A percentile compares a stretch with the other conserved stretches of the same genome.
Conservation (phyloP, 2,888 invertebrate genomes). For the Zonitis immaculata region DNA sequence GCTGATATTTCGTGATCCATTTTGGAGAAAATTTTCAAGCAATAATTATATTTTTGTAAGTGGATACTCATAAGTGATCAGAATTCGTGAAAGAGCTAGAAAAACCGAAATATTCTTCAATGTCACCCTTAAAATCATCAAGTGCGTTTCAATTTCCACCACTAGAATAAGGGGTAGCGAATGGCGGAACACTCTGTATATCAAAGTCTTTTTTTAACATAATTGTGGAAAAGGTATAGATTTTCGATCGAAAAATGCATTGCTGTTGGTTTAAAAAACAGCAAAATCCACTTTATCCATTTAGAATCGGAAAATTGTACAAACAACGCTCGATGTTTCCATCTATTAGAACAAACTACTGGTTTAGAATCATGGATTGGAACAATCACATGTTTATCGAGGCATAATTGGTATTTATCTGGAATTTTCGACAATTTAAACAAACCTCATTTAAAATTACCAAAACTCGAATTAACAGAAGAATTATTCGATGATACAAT, state of each 20-base stretch:
- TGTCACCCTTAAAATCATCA: too few relatives aligned
- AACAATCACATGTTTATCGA: constrained; percentile 62
- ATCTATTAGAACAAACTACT: constrained; percentile 13
- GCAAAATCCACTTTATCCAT: constrained; percentile 52
- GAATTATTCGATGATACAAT: background rate
- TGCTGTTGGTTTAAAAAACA: constrained; percentile 52
- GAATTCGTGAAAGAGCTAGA: too few relatives aligned
- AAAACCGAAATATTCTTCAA: too few relatives aligned
- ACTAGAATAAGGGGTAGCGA: too few relatives aligned
- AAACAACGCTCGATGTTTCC: constrained; percentile 55
- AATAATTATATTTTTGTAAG: too few relatives aligned
- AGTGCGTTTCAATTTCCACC: too few relatives aligned
- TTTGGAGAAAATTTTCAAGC: too few relatives aligned
- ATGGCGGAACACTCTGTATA: too few relatives aligned
- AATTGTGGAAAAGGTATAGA: constrained; percentile 34
- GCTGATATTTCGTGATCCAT: too few relatives aligned
- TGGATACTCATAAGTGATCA: too few relatives aligned
- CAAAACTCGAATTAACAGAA: background rate
- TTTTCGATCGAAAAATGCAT: constrained; percentile 54
- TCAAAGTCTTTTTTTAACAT: constrained; percentile 1
- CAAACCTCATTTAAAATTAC: constrained; percentile 46
- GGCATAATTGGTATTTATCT: constrained; percentile 66
- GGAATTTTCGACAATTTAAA: constrained; percentile 57
- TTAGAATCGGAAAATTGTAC: constrained; percentile 54
- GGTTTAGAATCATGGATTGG: constrained; percentile 56